Evolutionary conservation across 2,113 vertebrate genomes (phyloP).

Genomic region (Chlorodrepanis virens): DNA sequence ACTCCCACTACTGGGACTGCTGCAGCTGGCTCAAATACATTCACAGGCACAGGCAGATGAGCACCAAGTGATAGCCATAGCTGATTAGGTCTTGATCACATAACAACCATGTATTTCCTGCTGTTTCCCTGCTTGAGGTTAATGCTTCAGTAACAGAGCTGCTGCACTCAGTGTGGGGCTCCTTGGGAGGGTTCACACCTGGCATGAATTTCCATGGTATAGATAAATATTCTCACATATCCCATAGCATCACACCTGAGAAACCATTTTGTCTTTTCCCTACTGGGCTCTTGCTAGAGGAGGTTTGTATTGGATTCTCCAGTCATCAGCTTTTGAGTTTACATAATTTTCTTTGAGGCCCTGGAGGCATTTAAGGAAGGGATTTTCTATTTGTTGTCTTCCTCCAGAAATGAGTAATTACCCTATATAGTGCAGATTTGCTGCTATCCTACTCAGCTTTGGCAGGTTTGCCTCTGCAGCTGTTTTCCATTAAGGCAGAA

Average conservation of each 20-base stretch:
- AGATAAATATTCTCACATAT: not conserved
- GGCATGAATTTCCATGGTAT: not conserved
- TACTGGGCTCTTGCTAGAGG: not conserved
- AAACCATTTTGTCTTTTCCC: not conserved
- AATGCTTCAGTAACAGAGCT: not conserved
- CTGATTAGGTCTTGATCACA: slow-evolving; percentile 22
- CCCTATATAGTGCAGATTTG: not conserved
- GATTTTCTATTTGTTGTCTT: slow-evolving; percentile 2
- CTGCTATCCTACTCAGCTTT: not conserved
- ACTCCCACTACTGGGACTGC: not conserved
- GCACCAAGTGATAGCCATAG: not conserved
- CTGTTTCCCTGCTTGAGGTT: not conserved
- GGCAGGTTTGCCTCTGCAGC: slow-evolving; percentile 37
- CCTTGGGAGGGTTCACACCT: not conserved
- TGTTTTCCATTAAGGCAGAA: slow-evolving; percentile 48
- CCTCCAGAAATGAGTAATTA: not conserved
- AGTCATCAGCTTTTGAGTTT: not conserved
- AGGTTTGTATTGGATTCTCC: not conserved
- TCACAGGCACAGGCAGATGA: not conserved
- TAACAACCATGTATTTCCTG: not conserved
- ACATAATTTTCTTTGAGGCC: not conserved
- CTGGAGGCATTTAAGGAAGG: not conserved
- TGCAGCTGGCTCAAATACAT: not conserved
- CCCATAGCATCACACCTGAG: not conserved
- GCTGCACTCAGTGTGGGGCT: not conserved